Conservation (phyloP, 2,797 vertebrate species). For the Hipposideros larvatus region DNA sequence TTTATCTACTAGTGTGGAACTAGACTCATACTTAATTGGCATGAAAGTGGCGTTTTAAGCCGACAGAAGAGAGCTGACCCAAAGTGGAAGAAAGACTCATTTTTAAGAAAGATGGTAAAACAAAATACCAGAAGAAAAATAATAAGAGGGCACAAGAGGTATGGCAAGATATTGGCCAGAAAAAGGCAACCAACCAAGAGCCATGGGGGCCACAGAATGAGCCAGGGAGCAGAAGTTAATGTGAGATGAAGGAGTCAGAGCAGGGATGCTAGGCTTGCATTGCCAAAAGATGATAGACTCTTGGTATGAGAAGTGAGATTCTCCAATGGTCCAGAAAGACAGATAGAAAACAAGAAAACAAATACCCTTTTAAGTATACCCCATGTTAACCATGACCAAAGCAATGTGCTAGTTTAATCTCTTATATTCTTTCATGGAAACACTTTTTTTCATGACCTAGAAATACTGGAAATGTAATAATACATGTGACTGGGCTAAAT, state of each 20-base stretch:
- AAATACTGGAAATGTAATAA: neutral
- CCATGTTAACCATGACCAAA: neutral
- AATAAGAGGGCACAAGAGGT: neutral
- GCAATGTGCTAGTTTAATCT: neutral
- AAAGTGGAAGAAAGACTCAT: neutral
- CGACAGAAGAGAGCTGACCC: neutral
- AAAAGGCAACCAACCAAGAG: neutral
- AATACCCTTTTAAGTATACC: neutral
- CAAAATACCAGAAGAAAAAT: neutral
- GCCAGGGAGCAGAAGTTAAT: neutral
- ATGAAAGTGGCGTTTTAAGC: neutral
- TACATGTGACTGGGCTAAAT: neutral
- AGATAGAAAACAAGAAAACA: neutral
- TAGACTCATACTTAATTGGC: neutral
- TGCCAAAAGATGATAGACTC: neutral
- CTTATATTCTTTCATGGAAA: neutral
- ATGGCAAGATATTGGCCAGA: neutral
- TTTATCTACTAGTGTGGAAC: neutral
- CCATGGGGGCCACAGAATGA: neutral
- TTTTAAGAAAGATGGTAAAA: neutral
- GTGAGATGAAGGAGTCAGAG: neutral
- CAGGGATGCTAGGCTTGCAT: rapidly evolving
- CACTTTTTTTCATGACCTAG: neutral
- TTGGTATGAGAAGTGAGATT: neutral
- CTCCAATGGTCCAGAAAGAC: neutral